Conservation (phyloP, 2,888 invertebrate species). For the Dichetophora obliterata region DNA sequence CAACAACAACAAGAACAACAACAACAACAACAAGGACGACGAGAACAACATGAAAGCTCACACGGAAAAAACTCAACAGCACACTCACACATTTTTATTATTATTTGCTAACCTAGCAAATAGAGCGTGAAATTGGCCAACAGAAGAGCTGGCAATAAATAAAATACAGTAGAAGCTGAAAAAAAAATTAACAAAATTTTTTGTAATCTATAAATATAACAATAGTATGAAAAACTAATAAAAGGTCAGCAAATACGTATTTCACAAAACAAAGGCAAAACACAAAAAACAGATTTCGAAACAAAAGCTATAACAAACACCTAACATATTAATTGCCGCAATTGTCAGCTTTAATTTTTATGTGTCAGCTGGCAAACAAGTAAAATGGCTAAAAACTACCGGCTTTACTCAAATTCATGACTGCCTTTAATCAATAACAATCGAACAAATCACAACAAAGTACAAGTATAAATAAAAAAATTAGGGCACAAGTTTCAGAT, state of each 20-base stretch:
- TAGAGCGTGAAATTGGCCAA: conserved; percentile 47
- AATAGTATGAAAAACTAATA: not conserved
- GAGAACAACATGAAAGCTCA: not conserved
- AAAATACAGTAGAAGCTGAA: not conserved
- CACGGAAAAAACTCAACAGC: not conserved
- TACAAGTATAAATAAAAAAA: not conserved
- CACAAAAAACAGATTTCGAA: not conserved
- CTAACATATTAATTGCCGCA: conserved; percentile 19
- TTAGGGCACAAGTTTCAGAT: not conserved
- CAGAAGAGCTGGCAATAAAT: conserved; percentile 12
- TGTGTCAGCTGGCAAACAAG: not conserved
- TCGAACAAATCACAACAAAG: conserved; percentile 4
- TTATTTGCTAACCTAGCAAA: conserved; percentile 38
- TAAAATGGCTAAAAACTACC: not conserved
- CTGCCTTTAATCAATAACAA: conserved; percentile 7
- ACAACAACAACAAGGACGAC: not conserved
- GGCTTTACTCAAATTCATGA: conserved; percentile 21
- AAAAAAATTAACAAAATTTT: not conserved
- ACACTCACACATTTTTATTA: not conserved
- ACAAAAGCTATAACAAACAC: not conserved
- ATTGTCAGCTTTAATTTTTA: conserved; percentile 30
- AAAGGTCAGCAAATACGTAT: not conserved
- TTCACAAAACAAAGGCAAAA: not conserved
- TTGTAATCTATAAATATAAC: not conserved
- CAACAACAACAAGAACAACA: not conserved